A percentile compares a stretch with the other conserved stretches of the same genome.
phyloP scores from a whole-genome alignment of 23 tunicate species.

The Halocynthia aurantium region DNA sequence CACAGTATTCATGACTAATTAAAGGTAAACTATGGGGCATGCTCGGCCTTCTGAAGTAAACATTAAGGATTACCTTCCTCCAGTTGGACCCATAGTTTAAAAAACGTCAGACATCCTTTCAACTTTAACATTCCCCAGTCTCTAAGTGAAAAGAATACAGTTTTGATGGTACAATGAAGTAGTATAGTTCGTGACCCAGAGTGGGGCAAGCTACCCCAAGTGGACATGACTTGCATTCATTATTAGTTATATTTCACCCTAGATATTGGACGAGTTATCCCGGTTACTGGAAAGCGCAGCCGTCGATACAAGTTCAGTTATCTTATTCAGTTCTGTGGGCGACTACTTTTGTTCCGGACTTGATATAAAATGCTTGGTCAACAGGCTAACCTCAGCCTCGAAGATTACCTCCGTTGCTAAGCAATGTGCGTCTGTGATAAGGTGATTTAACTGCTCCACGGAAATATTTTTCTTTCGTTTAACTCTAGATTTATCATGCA shows the following conservation, averaged over 20 bases:
- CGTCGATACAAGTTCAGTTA: slow-evolving; percentile 30
- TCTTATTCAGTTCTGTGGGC: slow-evolving; percentile 55
- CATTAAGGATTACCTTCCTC: too few species aligned
- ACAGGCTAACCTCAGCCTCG: slow-evolving; percentile 21
- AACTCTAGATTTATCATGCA: neutral
- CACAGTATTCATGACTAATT: too few species aligned
- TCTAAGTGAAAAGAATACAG: too few species aligned
- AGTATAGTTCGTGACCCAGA: too few species aligned
- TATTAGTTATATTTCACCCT: neutral
- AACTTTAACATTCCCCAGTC: too few species aligned
- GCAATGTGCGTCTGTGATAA: slow-evolving; percentile 27
- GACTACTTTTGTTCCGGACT: slow-evolving; percentile 58
- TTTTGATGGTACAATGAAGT: too few species aligned
- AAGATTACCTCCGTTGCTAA: slow-evolving; percentile 20
- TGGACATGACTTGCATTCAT: neutral
- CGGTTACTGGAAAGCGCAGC: slow-evolving; percentile 58
- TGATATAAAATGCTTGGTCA: slow-evolving; percentile 32
- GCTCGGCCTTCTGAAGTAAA: too few species aligned
- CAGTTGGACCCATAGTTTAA: too few species aligned
- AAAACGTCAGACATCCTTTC: too few species aligned
- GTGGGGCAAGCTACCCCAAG: too few species aligned
- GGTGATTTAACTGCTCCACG: slow-evolving; percentile 12
- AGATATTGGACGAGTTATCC: slow-evolving; percentile 60
- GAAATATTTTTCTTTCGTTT: neutral
- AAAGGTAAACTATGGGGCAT: too few species aligned